Conservation (phyloP, 2,888 invertebrate species). For the Lucinisca nassula region DNA sequence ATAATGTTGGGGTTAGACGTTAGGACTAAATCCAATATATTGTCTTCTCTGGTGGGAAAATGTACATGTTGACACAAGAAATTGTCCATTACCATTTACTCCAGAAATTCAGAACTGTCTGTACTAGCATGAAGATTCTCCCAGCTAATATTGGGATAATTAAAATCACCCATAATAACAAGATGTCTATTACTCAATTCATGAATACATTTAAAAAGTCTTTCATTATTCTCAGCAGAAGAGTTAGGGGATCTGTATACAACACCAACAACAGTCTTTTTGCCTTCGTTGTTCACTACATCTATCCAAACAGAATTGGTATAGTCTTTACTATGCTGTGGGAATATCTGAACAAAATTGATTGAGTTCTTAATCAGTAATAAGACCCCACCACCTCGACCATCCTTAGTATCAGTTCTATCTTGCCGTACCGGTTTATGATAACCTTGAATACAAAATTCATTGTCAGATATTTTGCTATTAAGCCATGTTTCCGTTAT, state of each 20-base stretch:
- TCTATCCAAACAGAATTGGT: slow-evolving; percentile 9
- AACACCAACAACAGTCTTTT: slow-evolving; percentile 18
- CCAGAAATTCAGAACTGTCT: neutral
- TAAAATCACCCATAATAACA: neutral
- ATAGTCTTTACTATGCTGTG: neutral
- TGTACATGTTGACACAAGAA: slow-evolving; percentile 1
- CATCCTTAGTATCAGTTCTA: slow-evolving; percentile 18
- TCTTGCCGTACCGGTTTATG: slow-evolving; percentile 13
- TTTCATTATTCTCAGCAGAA: neutral
- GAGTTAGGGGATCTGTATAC: slow-evolving; percentile 16
- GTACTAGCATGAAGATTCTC: neutral
- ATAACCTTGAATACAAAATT: neutral
- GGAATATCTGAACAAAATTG: neutral
- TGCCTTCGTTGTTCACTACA: neutral
- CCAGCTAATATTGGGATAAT: neutral
- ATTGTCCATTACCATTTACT: neutral
- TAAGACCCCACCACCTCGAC: slow-evolving; percentile 15
- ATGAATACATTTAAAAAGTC: slow-evolving; percentile 3
- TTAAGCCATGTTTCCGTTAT: slow-evolving; percentile 20
- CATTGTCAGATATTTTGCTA: slow-evolving; percentile 8
- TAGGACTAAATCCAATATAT: slow-evolving; percentile 3
- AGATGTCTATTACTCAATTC: slow-evolving; percentile 5
- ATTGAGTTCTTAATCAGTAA: neutral
- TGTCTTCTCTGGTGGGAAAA: neutral
- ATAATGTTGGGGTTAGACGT: slow-evolving; percentile 6